Base-by-base conservation (phyloP, 2,888 invertebrate genomes). In the Listrodromus nycthemerus region DNA sequence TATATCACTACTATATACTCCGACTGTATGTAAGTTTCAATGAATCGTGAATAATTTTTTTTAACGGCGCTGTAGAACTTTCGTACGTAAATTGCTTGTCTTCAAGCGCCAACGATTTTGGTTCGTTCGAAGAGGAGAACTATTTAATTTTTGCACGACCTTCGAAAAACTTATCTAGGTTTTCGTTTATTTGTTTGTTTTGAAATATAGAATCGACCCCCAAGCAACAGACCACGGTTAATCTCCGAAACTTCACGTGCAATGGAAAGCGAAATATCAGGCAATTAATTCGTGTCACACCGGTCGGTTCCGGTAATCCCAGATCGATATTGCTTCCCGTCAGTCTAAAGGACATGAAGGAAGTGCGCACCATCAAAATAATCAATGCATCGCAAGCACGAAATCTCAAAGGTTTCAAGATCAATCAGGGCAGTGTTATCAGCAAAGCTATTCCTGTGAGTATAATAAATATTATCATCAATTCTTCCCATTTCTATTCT, bases 251-350 rank as follows among this genome's bases (percentile, higher is more conserved):
- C 73, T 78, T 91, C 52, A 80, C 90, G 13, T 85, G 83, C 70
- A 90, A 89, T 58, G 90, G 89, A 7, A 92, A 92, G 83, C 89
- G 91, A 37, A 92, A 90, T 73, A 90, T 92, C 70, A 89, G 91
- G 77, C 92, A 92, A 86, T 83, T 92, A 70, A 92, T 93, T 80
- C 91, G 92, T n/a, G 93, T 93, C 0, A 93, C 93, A 10, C 92
- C 93, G 2, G 89, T 92, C 80, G 90, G 91, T n/a, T 92, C 93
- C 2, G 91, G 92, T 5, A 93, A 94, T 86, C 93, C 95, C 4
- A 94, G 96, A 19, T 96, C 96, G 0, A 95, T 97, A 83, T 94
- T 97, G 19, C 94, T 97, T 27, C 97, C 97, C 0, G 95, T 97
- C 6, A 96, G 95, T 48, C 93, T 96, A 67, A 96, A 96, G 88